Conservation (phyloP, 2,113 vertebrate genomes). For the Pungitius pungitius region DNA sequence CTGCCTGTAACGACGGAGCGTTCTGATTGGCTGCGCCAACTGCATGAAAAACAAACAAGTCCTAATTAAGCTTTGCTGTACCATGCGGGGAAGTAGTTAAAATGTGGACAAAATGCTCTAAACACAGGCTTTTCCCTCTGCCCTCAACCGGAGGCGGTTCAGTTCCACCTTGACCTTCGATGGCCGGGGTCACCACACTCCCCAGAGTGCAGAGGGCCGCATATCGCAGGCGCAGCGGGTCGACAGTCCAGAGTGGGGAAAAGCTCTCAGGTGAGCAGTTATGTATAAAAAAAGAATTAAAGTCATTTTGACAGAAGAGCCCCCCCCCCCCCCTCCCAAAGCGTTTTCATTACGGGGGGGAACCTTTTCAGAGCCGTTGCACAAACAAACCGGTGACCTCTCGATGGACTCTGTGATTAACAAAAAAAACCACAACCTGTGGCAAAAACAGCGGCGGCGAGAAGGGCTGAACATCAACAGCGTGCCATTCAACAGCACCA, state of each 20-base stretch:
- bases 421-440: slow-evolving; percentile 17
- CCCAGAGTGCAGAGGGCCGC: not conserved
- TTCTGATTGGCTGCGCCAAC: not conserved
- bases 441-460: slow-evolving; percentile 50
- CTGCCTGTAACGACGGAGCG: slow-evolving; percentile 5
- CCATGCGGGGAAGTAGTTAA: slow-evolving; percentile 27
- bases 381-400: slow-evolving; percentile 62
- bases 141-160: slow-evolving; percentile 26
- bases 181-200: too few species aligned
- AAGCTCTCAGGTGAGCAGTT: slow-evolving; percentile 1
- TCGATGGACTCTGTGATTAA: slow-evolving; percentile 49
- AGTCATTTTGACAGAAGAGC: slow-evolving; percentile 25
- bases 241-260: slow-evolving; percentile 5
- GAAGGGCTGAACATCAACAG: too few species aligned
- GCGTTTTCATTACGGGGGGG: too few species aligned
- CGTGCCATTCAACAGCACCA: slow-evolving; percentile 52
- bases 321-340: slow-evolving; percentile 11
- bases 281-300: slow-evolving; percentile 21
- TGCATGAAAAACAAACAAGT: slow-evolving; percentile 23
- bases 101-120: slow-evolving; percentile 28
- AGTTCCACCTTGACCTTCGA: slow-evolving; percentile 35
- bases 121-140: slow-evolving; percentile 7
- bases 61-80: slow-evolving; percentile 31
- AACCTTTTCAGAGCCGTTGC: too few species aligned
- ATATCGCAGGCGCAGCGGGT: slow-evolving; percentile 14